Conservation (phyloP, 2,888 invertebrate species). For the Trypoxylon attenuatum region DNA sequence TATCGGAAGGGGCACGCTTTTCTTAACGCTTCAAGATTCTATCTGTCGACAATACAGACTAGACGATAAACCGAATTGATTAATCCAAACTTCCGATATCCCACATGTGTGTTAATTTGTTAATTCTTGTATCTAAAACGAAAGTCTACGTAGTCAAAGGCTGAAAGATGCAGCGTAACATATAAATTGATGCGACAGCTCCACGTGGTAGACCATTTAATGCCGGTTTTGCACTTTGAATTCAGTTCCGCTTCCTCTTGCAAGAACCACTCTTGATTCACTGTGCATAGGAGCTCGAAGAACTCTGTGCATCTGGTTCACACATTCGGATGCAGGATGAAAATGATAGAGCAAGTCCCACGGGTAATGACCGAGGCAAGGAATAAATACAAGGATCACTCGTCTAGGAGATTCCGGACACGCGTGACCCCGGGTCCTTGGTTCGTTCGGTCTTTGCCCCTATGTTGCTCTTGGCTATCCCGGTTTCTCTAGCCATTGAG, state of each 20-base stretch:
- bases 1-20: background rate
- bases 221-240: no score
- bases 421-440: conserved; percentile 58
- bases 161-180: no score
- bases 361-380: conserved; percentile 32
- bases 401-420: conserved; percentile 46
- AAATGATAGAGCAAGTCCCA: conserved; percentile 23
- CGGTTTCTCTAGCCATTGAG: conserved; percentile 22
- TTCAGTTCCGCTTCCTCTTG: background rate
- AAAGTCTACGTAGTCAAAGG: no score
- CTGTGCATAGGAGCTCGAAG: no score
- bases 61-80: no score
- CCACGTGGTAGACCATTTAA: no score
- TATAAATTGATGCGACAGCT: no score
- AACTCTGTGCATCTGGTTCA: conserved; percentile 8
- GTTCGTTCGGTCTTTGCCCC: conserved; percentile 50
- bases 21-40: background rate
- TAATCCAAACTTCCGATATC: no score
- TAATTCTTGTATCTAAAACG: no score
- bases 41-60: no score
- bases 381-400: conserved; percentile 33
- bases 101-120: no score
- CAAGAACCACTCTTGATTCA: background rate
- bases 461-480: conserved; percentile 39
- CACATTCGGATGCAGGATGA: conserved; percentile 18